Percentiles rank a stretch among this genome's conserved stretches.
Conservation (phyloP, 2,888 invertebrate species). For the Pseudoips prasinana region DNA sequence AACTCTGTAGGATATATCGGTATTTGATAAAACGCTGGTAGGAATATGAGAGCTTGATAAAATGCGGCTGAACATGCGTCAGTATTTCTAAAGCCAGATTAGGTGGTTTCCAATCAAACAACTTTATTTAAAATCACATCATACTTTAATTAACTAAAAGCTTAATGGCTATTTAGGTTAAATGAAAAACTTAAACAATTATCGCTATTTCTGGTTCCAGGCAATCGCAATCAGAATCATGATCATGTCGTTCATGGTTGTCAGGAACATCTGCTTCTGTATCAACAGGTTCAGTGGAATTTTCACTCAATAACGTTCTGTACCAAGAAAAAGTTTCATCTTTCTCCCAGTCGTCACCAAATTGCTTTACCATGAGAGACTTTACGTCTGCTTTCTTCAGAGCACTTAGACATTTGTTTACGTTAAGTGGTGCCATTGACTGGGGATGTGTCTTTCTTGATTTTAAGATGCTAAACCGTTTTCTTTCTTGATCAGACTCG, state of each 20-base stretch:
- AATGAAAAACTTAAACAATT: constrained; percentile 9
- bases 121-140: constrained; percentile 7
- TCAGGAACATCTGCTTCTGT: constrained; percentile 6
- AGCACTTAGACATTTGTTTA: constrained; percentile 16
- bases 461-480: constrained; percentile 13
- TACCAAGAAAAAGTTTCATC: constrained; percentile 10
- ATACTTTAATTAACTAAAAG: constrained; percentile 4
- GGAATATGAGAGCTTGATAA: constrained; percentile 3
- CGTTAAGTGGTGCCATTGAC: constrained; percentile 10
- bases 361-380: constrained; percentile 16
- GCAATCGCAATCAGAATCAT: constrained; percentile 10
- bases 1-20: constrained; percentile 6
- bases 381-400: constrained; percentile 18
- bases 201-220: constrained; percentile 11
- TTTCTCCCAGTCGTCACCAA: constrained; percentile 14
- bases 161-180: constrained; percentile 4
- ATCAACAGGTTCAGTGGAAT: constrained; percentile 7
- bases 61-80: constrained; percentile 5
- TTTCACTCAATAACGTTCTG: constrained; percentile 9
- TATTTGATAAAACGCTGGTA: constrained; percentile 8
- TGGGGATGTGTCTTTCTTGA: constrained; percentile 14
- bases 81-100: constrained; percentile 5
- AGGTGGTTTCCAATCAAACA: constrained; percentile 4
- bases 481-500: constrained; percentile 12
- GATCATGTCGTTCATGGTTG: constrained; percentile 6